phyloP scores from a whole-genome alignment of 2,797 vertebrate species.

The Oreonectes daqikongensis region DNA sequence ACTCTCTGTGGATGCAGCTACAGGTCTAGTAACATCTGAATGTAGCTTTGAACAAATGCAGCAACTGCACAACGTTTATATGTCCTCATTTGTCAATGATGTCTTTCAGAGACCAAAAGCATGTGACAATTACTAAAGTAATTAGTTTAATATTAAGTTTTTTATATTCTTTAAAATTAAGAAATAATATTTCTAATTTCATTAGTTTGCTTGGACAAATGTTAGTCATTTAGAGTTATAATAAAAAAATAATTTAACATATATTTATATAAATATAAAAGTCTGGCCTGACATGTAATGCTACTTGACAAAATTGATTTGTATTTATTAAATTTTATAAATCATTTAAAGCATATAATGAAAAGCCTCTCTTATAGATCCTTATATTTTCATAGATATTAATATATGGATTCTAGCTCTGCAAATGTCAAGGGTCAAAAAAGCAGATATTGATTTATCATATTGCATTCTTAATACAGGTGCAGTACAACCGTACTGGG shows the following conservation, averaged over 20 bases:
- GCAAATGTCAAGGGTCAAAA: neutral
- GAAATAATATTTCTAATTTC: neutral
- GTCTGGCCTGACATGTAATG: no score
- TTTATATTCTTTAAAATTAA: neutral
- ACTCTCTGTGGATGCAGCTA: constrained; percentile 55
- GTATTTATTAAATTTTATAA: no score
- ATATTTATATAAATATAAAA: no score
- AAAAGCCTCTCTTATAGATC: no score
- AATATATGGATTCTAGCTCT: no score
- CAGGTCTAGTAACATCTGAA: constrained; percentile 66
- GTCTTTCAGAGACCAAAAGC: neutral
- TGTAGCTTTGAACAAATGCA: constrained; percentile 63
- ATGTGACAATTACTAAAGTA: neutral
- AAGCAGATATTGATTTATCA: neutral
- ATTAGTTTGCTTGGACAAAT: neutral
- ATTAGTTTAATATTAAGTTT: no score
- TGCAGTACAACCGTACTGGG: neutral
- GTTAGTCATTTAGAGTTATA: no score
- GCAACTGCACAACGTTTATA: constrained; percentile 10
- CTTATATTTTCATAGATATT: no score
- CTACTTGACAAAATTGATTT: no score
- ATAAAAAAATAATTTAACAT: no score
- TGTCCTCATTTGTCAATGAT: neutral
- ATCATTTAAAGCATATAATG: no score
- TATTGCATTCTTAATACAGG: neutral